These are phyloP conservation scores for Chlorodrepanis virens DNA, from an alignment of 2,113 vertebrate species.

Conservation along the genomic window DNA sequence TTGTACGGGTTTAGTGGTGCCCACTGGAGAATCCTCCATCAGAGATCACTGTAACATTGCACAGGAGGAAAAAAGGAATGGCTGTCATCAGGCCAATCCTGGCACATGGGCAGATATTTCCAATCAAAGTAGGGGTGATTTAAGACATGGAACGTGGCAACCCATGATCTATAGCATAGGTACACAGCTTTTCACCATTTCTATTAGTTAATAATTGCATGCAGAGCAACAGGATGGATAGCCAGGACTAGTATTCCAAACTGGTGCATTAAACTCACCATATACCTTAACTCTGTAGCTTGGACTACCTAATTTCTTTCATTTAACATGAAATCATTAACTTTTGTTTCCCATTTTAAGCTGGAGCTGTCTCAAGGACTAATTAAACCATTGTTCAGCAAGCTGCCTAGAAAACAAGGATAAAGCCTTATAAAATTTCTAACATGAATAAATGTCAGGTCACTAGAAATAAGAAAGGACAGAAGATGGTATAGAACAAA, in stretches of 20 bases:
- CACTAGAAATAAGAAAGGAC: not conserved
- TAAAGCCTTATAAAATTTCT: not conserved
- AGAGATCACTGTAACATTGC: accelerated
- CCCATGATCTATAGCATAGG: not conserved
- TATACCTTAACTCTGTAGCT: not conserved
- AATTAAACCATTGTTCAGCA: not conserved
- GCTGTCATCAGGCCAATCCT: not conserved
- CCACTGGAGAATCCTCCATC: not conserved
- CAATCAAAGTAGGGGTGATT: not conserved
- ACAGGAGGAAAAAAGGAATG: not conserved
- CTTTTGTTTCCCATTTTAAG: not conserved
- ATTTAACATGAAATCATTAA: not conserved
- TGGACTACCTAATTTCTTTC: not conserved
- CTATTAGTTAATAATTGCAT: not conserved
- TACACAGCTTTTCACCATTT: not conserved
- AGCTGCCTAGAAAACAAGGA: not conserved
- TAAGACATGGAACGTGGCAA: not conserved
- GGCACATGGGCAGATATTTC: not conserved
- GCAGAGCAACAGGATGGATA: not conserved
- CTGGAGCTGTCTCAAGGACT: not conserved
- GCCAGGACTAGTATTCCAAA: not conserved
- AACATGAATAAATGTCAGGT: not conserved
- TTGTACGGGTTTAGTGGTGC: accelerated
- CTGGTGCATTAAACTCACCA: not conserved
- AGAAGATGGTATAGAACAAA: not conserved